Base-by-base conservation (phyloP, 2,113 vertebrate species). In the Lichenostomus cassidix region DNA sequence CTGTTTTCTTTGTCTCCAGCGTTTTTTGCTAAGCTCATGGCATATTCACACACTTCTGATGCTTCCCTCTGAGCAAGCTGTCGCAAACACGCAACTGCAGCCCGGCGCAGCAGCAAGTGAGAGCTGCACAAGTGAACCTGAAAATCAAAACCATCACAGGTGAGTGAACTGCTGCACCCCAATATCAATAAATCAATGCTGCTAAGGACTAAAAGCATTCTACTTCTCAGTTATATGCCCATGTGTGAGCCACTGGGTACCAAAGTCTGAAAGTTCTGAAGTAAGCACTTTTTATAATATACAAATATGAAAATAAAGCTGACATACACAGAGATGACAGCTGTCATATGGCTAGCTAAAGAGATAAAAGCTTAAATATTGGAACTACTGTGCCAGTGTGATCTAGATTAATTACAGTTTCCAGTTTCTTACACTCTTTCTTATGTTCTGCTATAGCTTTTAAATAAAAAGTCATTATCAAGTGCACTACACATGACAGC, bases 41-140 rank as follows among this genome's bases (percentile, higher is more conserved):
- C 99, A 31, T 99, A 99, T 96, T 99, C 99, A 68, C 99, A 99
- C 5, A 99, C 99, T 97, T 99, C 99, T 1, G 99, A 98, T 1
- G 99, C 99, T 95, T 99, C 99, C 83, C 99, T 98, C 93, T 99
- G 99, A 49, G 99, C 99, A 11, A 99, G 99, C 91, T 99, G 99
- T 41, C 99, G 98, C 50, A 99, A 97, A 93, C 99, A 99, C 0
- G 99, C 99, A 77, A 99, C 99, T 3, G 99, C 99, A 19, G 99
- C 99, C 18, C 99, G 98, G 23, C 99, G 98, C 71, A 99, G 98
- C 58, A 99, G 94, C 96, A 99, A 96, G 86, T 99, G 99, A 92
- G 99, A 99, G 92, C 99, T 99, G 97, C 99, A 99, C 31, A 99
- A 97, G 87, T 99, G 99, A 87, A 99, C 99, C 99, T 99, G 96